Conservation (phyloP, 2,888 invertebrate species). For the Drosophila koepferae region DNA sequence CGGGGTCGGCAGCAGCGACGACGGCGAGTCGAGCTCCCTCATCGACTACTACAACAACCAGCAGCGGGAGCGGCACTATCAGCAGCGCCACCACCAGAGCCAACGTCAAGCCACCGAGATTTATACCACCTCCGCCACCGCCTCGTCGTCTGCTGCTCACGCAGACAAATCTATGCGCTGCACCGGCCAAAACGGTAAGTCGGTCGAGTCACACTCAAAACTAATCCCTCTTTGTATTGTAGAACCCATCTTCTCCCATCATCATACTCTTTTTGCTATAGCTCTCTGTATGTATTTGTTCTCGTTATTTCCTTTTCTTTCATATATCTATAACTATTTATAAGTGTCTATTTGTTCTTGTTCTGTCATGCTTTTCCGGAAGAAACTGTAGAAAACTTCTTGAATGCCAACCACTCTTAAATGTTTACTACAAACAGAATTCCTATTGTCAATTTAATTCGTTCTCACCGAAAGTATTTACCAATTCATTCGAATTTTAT, state of each 20-base stretch:
- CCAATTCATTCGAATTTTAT: background rate
- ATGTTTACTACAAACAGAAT: background rate
- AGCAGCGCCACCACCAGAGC: constrained; percentile 71
- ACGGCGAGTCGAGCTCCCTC: constrained; percentile 86
- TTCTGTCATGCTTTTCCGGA: background rate
- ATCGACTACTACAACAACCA: constrained; percentile 87
- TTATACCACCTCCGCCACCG: constrained; percentile 84
- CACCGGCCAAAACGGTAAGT: constrained; percentile 68
- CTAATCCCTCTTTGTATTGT: background rate
- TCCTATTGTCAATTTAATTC: background rate
- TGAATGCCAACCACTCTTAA: background rate
- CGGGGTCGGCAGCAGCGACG: constrained; percentile 79
- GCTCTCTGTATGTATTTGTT: background rate
- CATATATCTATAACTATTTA: background rate
- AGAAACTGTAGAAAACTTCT: background rate
- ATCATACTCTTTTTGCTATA: background rate
- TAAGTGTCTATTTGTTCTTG: background rate
- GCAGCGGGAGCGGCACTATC: constrained; percentile 87
- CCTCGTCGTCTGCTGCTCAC: constrained; percentile 83
- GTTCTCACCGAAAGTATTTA: background rate
- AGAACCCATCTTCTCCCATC: background rate
- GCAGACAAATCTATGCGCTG: constrained; percentile 82
- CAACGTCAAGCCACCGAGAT: constrained; percentile 79
- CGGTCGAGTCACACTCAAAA: no score
- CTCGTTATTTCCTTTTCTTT: background rate